Percentiles rank a stretch among this genome's conserved stretches.
phyloP scores from a whole-genome alignment of 2,888 invertebrate genomes.

The Chymomyza fuscimana region DNA sequence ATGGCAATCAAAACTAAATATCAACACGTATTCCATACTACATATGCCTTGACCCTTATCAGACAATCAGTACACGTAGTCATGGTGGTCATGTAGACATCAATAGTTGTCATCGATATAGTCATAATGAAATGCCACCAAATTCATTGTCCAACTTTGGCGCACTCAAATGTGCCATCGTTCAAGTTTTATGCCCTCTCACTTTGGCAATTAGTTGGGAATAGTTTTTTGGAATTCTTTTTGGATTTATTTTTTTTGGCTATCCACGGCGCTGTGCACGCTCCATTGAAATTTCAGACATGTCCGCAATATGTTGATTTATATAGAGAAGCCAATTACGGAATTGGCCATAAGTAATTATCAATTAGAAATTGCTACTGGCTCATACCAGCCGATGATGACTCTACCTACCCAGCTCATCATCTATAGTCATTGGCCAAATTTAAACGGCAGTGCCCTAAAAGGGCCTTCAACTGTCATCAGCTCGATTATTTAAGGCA shows the following conservation, averaged over 20 bases:
- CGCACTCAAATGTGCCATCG: not conserved
- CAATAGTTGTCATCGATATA: no score
- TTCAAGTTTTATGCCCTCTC: not conserved
- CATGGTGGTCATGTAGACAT: no score
- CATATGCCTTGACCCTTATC: no score
- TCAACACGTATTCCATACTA: no score
- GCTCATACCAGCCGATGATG: not conserved
- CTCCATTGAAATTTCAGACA: conserved; percentile 20
- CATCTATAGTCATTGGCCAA: not conserved
- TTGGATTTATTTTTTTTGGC: not conserved
- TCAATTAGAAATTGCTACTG: not conserved
- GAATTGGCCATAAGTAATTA: not conserved
- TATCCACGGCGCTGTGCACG: conserved; percentile 33
- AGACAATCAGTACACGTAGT: no score
- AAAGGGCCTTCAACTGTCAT: no score
- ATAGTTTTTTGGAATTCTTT: not conserved
- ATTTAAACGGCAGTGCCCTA: not conserved
- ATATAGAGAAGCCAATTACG: not conserved
- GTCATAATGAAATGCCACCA: not conserved
- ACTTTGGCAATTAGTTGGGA: not conserved
- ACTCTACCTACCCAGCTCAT: not conserved
- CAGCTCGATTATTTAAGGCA: no score
- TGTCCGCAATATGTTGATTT: not conserved
- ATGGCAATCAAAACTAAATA: no score
- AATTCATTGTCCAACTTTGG: not conserved